Evolutionary conservation across 2,888 invertebrate species (phyloP).

Genomic region (Noctua fimbriata): DNA sequence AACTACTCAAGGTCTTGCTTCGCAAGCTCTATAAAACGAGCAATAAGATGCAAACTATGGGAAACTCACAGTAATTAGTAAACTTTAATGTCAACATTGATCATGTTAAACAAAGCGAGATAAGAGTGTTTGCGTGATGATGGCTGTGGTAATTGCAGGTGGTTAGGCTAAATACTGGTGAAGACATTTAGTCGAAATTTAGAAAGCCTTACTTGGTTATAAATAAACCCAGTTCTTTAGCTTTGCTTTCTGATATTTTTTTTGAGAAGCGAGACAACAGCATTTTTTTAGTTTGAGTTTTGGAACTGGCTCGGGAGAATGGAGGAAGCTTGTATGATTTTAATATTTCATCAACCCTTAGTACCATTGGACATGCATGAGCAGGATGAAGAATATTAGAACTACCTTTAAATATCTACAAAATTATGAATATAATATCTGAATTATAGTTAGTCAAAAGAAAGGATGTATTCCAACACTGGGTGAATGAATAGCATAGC

Average conservation of each 20-base stretch:
- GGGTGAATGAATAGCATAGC: neutral
- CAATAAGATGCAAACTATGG: constrained; percentile 69
- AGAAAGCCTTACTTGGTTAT: neutral
- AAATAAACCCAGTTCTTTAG: neutral
- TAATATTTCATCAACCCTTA: neutral
- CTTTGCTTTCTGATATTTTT: neutral
- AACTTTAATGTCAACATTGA: constrained; percentile 53
- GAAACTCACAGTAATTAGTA: constrained; percentile 60
- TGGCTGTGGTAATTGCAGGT: constrained; percentile 41
- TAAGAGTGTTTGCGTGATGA: constrained; percentile 53
- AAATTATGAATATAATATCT: neutral
- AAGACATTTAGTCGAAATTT: constrained; percentile 6
- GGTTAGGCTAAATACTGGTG: neutral
- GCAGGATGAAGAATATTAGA: neutral
- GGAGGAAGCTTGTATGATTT: neutral
- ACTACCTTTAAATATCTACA: neutral
- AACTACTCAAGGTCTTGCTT: constrained; percentile 69
- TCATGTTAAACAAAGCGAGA: constrained; percentile 44
- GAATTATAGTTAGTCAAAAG: neutral
- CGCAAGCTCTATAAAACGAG: constrained; percentile 65
- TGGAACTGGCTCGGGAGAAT: neutral
- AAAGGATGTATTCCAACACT: neutral
- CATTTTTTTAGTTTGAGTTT: neutral
- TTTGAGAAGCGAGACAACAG: neutral
- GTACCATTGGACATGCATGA: neutral